These are phyloP conservation scores for Ursus arctos DNA, from an alignment of 2,113 vertebrate genomes.

Conservation along the genomic window DNA sequence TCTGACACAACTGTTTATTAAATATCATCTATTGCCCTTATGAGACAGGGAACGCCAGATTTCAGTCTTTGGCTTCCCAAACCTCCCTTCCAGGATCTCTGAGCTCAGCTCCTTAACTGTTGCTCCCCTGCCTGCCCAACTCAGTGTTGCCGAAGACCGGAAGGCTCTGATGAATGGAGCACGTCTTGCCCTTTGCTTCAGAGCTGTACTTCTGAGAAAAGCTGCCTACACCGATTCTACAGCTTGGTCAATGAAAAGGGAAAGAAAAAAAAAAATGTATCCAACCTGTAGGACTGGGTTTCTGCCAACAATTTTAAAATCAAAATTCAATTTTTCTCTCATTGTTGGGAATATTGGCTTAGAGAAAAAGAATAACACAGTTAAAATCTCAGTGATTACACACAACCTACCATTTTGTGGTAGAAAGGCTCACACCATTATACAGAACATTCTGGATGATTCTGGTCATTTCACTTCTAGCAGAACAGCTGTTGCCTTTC, in stretches of 20 bases:
- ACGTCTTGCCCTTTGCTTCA: neutral
- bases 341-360: neutral
- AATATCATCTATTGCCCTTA: neutral
- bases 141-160: neutral
- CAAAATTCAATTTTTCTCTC: neutral
- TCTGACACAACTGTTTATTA: neutral
- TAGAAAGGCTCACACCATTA: neutral
- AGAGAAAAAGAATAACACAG: neutral
- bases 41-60: neutral
- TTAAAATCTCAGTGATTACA: neutral
- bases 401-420: neutral
- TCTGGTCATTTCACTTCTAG: neutral
- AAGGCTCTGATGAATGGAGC: neutral
- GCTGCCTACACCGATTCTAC: neutral
- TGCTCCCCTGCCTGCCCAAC: neutral
- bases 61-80: neutral
- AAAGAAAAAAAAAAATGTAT: neutral
- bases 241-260: neutral
- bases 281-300: neutral
- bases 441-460: neutral
- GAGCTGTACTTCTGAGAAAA: neutral
- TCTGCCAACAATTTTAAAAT: neutral
- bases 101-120: neutral
- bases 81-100: neutral
- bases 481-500: neutral